Base-by-base conservation (phyloP, 1,140 invertebrate species). In the Drosophila saltans region DNA sequence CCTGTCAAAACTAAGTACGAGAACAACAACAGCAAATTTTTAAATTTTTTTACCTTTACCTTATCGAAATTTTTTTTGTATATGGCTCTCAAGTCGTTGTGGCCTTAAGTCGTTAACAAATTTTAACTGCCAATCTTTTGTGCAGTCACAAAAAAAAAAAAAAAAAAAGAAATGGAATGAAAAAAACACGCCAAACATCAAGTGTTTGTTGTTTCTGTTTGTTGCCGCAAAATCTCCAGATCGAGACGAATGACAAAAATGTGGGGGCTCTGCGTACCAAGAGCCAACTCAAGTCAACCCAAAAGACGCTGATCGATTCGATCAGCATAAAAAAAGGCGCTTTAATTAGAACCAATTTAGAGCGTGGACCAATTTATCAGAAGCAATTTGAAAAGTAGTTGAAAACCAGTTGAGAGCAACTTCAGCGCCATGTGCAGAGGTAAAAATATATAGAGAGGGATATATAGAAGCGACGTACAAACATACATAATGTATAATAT, bases 341-440 rank as follows among this genome's bases (percentile, higher is more conserved):
- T 88, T 88, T 89, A 88, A 89, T 88, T 83, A 88, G 80, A 88
- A 88, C 83, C 83, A 88, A 88, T 88, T 88, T 88, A 88, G 77
- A 88, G 77, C 83, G 84, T 74, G 83, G 80, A 88, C 83, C 83
- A 89, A 88, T 88, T 88, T 88, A 88, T 88, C 83, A 88, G 83
- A 88, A 88, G 84, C 84, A 80, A 89, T 89, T 88, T 83, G 73
- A 88, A 88, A 88, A 88, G 83, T 88, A 88, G 83, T 88, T 89
- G 84, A 88, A 89, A 88, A 88, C 83, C 83, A 88, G 83, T 88
- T 79, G 77, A 83, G 83, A 88, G 75, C 80, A 88, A 88, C 83
- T 88, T 89, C 73, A 89, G 80, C 75, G 60, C 83, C 83, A 85
- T 81, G 75, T 66, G 80, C 66, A 70, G 45, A 52, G 8, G 30